Conservation (phyloP, 2,888 invertebrate genomes). For the Deroplatys truncata region DNA sequence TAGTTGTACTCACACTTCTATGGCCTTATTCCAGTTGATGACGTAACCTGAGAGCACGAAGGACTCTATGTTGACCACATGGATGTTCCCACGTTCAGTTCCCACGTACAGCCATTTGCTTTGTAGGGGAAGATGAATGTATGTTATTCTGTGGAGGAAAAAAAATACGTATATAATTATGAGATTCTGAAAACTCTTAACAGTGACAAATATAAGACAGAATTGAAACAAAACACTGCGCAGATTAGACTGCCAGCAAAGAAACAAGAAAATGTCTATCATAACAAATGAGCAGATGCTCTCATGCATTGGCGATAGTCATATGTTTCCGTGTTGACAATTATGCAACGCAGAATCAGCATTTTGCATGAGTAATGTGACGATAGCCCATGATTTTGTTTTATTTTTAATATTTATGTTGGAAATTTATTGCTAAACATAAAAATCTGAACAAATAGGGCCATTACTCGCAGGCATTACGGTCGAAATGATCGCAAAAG, state of each 20-base stretch:
- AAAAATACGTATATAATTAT: slow-evolving; percentile 25
- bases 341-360: too few relatives aligned
- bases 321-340: neutral
- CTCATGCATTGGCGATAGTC: too few relatives aligned
- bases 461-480: neutral
- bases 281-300: neutral
- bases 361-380: too few relatives aligned
- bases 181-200: neutral
- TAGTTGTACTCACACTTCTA: slow-evolving; percentile 85
- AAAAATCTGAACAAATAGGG: neutral
- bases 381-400: neutral
- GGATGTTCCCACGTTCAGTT: slow-evolving; percentile 96
- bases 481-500: neutral
- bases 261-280: neutral
- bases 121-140: slow-evolving; percentile 90
- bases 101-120: slow-evolving; percentile 99
- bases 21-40: slow-evolving; percentile 99
- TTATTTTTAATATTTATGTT: neutral
- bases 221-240: neutral
- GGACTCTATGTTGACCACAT: slow-evolving; percentile 93
- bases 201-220: neutral
- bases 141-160: slow-evolving; percentile 73
- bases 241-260: too few relatives aligned
- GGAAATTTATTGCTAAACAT: neutral
- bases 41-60: slow-evolving; percentile 96